Percentiles rank a stretch among this genome's conserved stretches.
Conservation (phyloP, 2,797 vertebrate species). For the Melanotaenia maccullochi region DNA sequence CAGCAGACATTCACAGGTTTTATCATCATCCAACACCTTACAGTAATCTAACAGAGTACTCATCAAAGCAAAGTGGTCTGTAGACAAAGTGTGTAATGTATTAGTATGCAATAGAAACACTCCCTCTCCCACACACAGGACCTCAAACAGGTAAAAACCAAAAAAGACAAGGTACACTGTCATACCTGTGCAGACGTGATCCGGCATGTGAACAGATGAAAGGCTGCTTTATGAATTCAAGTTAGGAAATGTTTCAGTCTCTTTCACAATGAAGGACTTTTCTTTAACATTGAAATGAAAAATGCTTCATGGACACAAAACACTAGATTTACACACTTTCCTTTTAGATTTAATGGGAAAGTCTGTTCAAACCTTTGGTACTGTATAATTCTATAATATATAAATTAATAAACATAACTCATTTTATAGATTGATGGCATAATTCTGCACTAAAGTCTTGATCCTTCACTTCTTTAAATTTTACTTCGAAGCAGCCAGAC, state of each 20-base stretch:
- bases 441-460: no score
- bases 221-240: background rate
- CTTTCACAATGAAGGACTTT: background rate
- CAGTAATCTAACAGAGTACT: slow-evolving; percentile 39
- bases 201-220: background rate
- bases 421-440: no score
- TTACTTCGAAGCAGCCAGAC: no score
- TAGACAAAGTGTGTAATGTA: background rate
- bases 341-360: no score
- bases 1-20: slow-evolving; percentile 25
- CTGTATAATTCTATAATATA: no score
- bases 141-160: background rate
- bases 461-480: no score
- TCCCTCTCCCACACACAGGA: background rate
- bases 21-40: slow-evolving; percentile 48
- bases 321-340: no score
- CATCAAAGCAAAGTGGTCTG: slow-evolving; percentile 6
- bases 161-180: background rate
- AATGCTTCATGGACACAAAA: no score
- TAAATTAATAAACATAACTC: no score
- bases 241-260: background rate
- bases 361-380: no score
- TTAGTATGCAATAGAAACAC: no score
- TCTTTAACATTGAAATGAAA: no score
- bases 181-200: background rate